These are phyloP conservation scores for Seriola quinqueradiata DNA, from an alignment of 2,113 vertebrate genomes.

Conservation along the genomic window DNA sequence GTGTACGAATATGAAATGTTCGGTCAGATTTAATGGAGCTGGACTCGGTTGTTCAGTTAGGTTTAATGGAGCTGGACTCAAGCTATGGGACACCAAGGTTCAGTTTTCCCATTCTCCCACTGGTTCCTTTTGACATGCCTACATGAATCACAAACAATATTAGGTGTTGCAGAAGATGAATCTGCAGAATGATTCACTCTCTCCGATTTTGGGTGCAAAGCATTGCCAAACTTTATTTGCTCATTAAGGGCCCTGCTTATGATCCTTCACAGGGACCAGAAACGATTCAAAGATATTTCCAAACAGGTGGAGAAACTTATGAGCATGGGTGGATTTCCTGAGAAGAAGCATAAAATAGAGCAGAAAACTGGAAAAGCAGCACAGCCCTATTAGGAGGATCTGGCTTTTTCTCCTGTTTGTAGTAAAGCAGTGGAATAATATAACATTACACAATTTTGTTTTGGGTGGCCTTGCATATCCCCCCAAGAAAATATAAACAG, in stretches of 20 bases:
- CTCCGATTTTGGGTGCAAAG: constrained; percentile 61
- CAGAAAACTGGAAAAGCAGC: constrained; percentile 75
- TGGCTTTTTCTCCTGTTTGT: constrained; percentile 74
- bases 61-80: constrained; percentile 61
- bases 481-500: constrained; percentile 78
- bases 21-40: constrained; percentile 54
- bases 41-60: constrained; percentile 45
- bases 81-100: constrained; percentile 48
- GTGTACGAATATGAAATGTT: constrained; percentile 21
- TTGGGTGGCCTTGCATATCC: constrained; percentile 82
- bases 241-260: constrained; percentile 71
- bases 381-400: constrained; percentile 62
- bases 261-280: constrained; percentile 77
- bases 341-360: constrained; percentile 79
- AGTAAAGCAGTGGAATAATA: constrained; percentile 82
- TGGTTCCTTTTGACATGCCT: constrained; percentile 58
- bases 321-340: constrained; percentile 81
- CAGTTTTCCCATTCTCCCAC: constrained; percentile 60
- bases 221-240: constrained; percentile 72
- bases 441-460: constrained; percentile 81
- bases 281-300: constrained; percentile 78
- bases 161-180: constrained; percentile 75
- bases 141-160: constrained; percentile 78
- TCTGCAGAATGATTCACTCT: constrained; percentile 75
- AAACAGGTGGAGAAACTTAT: constrained; percentile 86